phyloP scores from a whole-genome alignment of 2,888 invertebrate species.

The Cenopis cana region DNA sequence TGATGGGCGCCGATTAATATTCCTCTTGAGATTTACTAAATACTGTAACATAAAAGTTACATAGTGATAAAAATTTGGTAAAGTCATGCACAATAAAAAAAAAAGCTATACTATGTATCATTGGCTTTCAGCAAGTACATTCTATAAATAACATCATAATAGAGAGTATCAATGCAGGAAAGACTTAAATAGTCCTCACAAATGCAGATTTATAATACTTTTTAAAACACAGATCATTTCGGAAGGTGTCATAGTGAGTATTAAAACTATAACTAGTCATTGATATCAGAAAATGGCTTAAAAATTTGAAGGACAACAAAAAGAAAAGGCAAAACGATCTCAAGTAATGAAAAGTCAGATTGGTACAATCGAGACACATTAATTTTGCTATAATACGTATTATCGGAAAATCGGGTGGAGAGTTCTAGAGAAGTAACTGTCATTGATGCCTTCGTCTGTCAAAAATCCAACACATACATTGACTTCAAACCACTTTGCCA shows the following conservation, averaged over 20 bases:
- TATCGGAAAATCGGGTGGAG: not conserved
- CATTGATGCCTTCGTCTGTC: not conserved
- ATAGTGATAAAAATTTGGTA: not conserved
- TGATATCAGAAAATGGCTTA: not conserved
- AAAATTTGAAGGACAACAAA: conserved; percentile 1
- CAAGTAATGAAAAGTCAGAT: not conserved
- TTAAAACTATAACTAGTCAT: conserved; percentile 11
- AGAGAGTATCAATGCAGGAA: not conserved
- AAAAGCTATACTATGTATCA: not conserved
- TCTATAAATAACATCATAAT: not conserved
- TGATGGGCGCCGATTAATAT: not conserved
- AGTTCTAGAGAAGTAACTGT: not conserved
- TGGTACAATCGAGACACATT: not conserved
- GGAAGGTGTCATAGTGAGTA: conserved; percentile 28
- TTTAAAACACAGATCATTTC: conserved; percentile 38
- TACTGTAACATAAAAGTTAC: not conserved
- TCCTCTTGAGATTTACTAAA: not conserved
- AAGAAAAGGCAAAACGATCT: conserved; percentile 29
- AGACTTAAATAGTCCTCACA: conserved; percentile 3
- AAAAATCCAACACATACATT: not conserved
- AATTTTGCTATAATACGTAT: not conserved
- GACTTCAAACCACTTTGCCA: not conserved
- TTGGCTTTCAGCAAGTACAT: conserved; percentile 11
- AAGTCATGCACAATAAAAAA: not conserved
- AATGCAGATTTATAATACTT: conserved; percentile 38